Percentiles rank a stretch among this genome's conserved stretches.
Evolutionary conservation across 2,113 vertebrate genomes (phyloP).

Genomic region (Psephotus haematonotus): DNA sequence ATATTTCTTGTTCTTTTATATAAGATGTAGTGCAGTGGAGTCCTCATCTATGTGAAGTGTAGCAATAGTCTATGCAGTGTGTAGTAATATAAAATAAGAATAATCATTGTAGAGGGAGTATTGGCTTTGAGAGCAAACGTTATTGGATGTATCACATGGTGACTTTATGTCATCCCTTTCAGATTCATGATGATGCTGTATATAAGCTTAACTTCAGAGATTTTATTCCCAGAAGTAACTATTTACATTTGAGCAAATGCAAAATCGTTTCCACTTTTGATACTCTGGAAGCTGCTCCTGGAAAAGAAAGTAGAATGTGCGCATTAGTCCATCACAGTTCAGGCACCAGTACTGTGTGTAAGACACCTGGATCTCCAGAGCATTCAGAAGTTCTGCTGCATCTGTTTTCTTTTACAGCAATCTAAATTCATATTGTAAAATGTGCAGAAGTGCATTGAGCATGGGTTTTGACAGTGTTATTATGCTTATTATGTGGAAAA

Average conservation of each 20-base stretch:
- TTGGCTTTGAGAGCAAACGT: not conserved
- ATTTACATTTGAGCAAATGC: constrained; percentile 17
- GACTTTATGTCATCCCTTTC: not conserved
- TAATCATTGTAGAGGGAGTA: not conserved
- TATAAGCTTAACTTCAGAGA: not conserved
- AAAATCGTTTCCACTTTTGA: not conserved
- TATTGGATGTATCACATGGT: not conserved
- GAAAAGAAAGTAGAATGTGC: not conserved
- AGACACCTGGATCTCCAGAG: not conserved
- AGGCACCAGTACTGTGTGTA: rapidly evolving
- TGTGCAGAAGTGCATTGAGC: not conserved
- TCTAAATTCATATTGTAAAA: not conserved
- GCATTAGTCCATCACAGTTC: not conserved
- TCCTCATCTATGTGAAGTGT: not conserved
- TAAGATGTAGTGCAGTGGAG: not conserved
- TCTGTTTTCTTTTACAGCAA: not conserved
- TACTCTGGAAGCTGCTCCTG: constrained; percentile 23
- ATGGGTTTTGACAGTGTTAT: not conserved
- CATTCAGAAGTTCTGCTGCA: not conserved
- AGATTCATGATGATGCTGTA: not conserved
- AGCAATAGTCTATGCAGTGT: not conserved
- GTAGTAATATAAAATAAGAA: not conserved
- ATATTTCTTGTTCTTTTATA: not conserved
- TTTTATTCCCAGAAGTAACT: not conserved
- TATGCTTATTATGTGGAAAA: constrained; percentile 19